Evolutionary conservation across 2,888 invertebrate genomes (phyloP), one percentile per base, ranked within the genome.

Genomic region (Ochropacha duplaris): DNA sequence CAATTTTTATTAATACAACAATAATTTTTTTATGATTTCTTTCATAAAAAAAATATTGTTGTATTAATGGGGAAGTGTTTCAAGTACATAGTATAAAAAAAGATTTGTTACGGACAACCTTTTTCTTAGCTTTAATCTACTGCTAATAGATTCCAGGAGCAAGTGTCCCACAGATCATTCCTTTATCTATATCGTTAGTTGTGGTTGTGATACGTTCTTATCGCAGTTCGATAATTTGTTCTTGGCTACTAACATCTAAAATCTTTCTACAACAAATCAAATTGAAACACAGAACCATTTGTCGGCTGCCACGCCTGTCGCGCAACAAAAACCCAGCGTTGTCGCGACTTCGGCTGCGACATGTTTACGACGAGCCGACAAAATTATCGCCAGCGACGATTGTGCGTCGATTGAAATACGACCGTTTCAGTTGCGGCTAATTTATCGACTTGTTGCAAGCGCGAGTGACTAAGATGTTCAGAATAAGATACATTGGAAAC

Each of bases 331-430:
- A 71, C 69, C 60, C 68, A 68, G 65, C 64, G 68, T 66, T 68
- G 64, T 69, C 69, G 36, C 36, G 68, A 71, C 72, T 71, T 73
- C 57, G 61, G 59, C 51, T 64, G 63, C 81, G 87, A 89, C 89
- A 80, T 79, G 71, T 90, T 90, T 88, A 90, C 86, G 87, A 81
- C 59, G 70, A 73, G 88, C 73, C 83, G 91, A 90, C 87, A 78
- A 85, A 89, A 86, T 85, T 89, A 90, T 88, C 78, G 86, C 71
- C 66, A 69, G 72, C 63, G 64, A 62, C 74, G 78, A 86, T 82
- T 76, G 81, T 71, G 65, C 72, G 86, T 58, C 78, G 88, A 90
- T 79, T 83, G 91, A 91, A 71, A 83, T 88, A 89, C 77, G 66
- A 78, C 66, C 64, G 61, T 55, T 69, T 76, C 78, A 74, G 75